Conservation (phyloP, 2,113 vertebrate species). For the Melanerpes formicivorus region DNA sequence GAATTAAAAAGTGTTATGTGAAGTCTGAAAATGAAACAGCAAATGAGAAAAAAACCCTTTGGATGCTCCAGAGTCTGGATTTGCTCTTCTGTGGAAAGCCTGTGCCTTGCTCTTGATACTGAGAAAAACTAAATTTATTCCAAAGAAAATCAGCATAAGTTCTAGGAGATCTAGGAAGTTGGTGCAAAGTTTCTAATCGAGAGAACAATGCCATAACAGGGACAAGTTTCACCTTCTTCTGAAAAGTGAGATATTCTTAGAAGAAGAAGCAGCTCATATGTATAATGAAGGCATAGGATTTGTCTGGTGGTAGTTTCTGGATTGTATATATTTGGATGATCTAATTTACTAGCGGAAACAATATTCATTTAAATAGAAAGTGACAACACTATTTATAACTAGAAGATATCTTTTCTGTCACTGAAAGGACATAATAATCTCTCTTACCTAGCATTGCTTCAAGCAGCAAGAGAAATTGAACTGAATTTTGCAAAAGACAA, state of each 20-base stretch:
- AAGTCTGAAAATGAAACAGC: not conserved
- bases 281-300: not conserved
- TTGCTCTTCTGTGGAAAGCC: not conserved
- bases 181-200: not conserved
- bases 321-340: not conserved
- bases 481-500: not conserved
- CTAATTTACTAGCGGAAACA: not conserved
- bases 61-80: not conserved
- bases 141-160: not conserved
- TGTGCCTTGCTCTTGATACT: not conserved
- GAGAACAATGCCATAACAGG: not conserved
- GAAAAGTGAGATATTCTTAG: not conserved
- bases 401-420: not conserved
- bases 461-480: not conserved
- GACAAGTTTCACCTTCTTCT: not conserved
- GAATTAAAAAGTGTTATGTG: not conserved
- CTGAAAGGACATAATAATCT: not conserved
- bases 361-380: not conserved
- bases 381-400: not conserved
- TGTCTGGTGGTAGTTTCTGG: not conserved
- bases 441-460: not conserved
- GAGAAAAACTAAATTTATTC: not conserved
- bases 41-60: not conserved
- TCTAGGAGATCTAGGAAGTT: not conserved
- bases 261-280: rapidly evolving